Evolutionary conservation across 2,888 invertebrate genomes (phyloP), one percentile per base, ranked within the genome.

Genomic region (Ornithoptera priamus): DNA sequence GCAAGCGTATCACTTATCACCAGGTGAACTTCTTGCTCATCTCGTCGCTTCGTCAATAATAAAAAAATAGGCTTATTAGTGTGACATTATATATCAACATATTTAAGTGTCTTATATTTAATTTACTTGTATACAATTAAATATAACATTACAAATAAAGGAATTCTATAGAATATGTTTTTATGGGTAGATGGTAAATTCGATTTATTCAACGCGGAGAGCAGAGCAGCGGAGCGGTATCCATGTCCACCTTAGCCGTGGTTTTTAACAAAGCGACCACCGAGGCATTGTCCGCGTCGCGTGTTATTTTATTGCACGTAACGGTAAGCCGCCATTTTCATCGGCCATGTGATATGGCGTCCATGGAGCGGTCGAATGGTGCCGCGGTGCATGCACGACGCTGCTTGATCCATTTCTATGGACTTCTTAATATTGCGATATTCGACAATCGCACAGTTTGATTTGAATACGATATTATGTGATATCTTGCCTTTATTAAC

Each of bases 301-400:
- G 84, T 83, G 85, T 86, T 84, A 82, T 81, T 81, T 81, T 85
- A 80, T 80, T 80, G 81, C 75, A 78, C 72, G 78, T 89, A 90
- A 89, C 89, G 89, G 89, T 90, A 84, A 85, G 80, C 75, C 84
- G 81, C 83, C 85, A 86, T 87, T 85, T 86, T 83, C 81, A 77
- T 81, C 79, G 78, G 74, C 24, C 60, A 60, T 70, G 59, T 67
- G 70, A 70, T 64, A 66, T 24, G 60, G 67, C 50, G 53, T 36
- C 58, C 62, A 53, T 66, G 61, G 24, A n/a, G n/a, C 61, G 20
- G 56, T 62, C 57, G 18, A 64, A 42, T 61, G 58, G 18, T 59
- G 36, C 68, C 58, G 24, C 62, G 42, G 0, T 36, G 20, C 42
- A n/a, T 2, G 20, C 39, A 36, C 18, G 50, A 4, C 22, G 22